phyloP scores from a whole-genome alignment of 2,797 vertebrate species.

The Darevskia nairensis region DNA sequence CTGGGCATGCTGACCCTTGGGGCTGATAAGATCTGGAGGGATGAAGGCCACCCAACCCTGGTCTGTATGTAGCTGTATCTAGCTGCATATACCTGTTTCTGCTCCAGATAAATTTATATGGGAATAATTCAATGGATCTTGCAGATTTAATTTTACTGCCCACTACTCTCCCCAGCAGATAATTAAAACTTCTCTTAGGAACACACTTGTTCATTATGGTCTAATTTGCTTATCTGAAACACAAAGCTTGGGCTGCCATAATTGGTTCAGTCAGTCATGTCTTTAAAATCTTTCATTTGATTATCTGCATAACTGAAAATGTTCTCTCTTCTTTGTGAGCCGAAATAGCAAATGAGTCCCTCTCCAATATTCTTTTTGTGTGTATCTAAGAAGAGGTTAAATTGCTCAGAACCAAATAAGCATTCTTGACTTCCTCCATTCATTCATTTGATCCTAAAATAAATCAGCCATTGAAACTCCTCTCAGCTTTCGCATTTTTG shows the following conservation, averaged over 20 bases:
- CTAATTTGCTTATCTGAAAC: slow-evolving; percentile 54
- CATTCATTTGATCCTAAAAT: slow-evolving; percentile 39
- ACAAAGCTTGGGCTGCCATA: slow-evolving; percentile 47
- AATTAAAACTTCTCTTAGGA: slow-evolving; percentile 55
- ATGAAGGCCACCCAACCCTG: too few species aligned
- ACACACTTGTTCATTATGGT: slow-evolving; percentile 53
- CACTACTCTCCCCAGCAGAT: slow-evolving; percentile 28
- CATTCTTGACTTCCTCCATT: slow-evolving; percentile 34
- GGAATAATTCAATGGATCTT: neutral
- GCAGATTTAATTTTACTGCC: slow-evolving; percentile 51
- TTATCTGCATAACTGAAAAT: slow-evolving; percentile 52
- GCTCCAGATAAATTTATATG: slow-evolving; percentile 14
- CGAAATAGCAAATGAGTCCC: neutral
- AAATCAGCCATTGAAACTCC: slow-evolving; percentile 30
- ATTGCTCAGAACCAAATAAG: slow-evolving; percentile 53
- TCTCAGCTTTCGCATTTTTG: slow-evolving; percentile 51
- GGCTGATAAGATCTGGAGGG: too few species aligned
- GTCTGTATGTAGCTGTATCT: neutral
- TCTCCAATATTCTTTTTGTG: slow-evolving; percentile 37
- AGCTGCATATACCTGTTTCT: slow-evolving; percentile 18
- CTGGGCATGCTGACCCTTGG: too few species aligned
- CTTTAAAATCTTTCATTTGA: slow-evolving; percentile 60
- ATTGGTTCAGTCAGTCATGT: slow-evolving; percentile 49
- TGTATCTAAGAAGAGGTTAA: slow-evolving; percentile 43
- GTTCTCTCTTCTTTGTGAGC: slow-evolving; percentile 44